Conservation (phyloP, 2,888 invertebrate species). For the Diarsia rubi region DNA sequence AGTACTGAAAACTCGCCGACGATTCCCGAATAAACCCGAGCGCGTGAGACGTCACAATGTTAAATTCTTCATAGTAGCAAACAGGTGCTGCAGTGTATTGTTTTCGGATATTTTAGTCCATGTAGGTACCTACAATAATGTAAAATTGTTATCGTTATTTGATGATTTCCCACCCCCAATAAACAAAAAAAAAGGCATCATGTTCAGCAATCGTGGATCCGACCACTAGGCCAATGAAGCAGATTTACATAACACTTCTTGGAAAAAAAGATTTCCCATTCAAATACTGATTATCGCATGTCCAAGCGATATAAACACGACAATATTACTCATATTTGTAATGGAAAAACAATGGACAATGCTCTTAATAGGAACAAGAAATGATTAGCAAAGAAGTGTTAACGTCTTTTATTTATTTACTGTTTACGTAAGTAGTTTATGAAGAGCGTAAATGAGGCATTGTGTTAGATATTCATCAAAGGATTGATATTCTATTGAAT, state of each 20-base stretch:
- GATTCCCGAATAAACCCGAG: too few relatives aligned
- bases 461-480: slow-evolving; percentile 7
- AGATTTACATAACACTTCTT: background rate
- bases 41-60: too few relatives aligned
- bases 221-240: too few relatives aligned
- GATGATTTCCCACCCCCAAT: too few relatives aligned
- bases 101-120: too few relatives aligned
- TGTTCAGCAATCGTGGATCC: too few relatives aligned
- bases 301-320: slow-evolving; percentile 11
- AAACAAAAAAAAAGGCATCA: too few relatives aligned
- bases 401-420: slow-evolving; percentile 23
- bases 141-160: too few relatives aligned
- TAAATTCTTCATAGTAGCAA: too few relatives aligned
- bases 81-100: too few relatives aligned
- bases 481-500: slow-evolving; percentile 1
- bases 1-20: too few relatives aligned
- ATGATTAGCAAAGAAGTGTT: slow-evolving; percentile 26
- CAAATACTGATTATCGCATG: slow-evolving; percentile 21
- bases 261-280: background rate
- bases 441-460: background rate
- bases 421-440: slow-evolving; percentile 8
- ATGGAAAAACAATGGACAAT: slow-evolving; percentile 32
- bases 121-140: too few relatives aligned
- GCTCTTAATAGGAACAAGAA: slow-evolving; percentile 7
- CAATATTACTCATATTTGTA: slow-evolving; percentile 14